Percentiles rank a stretch among this genome's conserved stretches.
Evolutionary conservation across 2,888 invertebrate genomes (phyloP).

Genomic region (Ashinkailepas kermadecensis): DNA sequence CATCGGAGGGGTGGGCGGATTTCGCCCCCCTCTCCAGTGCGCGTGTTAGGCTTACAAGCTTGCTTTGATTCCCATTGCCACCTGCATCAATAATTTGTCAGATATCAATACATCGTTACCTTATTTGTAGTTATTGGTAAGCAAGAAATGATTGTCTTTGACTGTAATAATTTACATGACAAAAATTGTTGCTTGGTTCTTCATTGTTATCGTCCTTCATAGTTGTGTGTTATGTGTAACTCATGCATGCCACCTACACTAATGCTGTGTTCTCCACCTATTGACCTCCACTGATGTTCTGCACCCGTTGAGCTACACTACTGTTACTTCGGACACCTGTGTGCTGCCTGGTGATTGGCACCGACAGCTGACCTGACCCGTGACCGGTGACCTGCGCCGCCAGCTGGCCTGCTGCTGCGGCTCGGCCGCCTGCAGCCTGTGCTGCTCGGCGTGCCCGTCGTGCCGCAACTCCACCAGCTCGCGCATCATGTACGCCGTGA

Average conservation of each 20-base stretch:
- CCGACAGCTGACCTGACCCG: not conserved
- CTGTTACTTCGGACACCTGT: not conserved
- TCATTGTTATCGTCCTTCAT: too few species aligned
- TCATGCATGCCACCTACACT: too few species aligned
- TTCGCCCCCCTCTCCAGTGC: too few species aligned
- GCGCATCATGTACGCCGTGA: conserved; percentile 90
- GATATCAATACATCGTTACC: too few species aligned
- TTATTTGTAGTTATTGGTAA: too few species aligned
- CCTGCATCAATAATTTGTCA: too few species aligned
- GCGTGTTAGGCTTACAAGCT: too few species aligned
- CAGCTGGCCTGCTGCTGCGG: conserved; percentile 96
- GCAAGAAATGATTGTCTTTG: too few species aligned
- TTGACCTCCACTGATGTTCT: not conserved
- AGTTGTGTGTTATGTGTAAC: not conserved
- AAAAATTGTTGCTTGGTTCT: too few species aligned
- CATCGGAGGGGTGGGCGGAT: too few species aligned
- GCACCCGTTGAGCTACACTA: not conserved
- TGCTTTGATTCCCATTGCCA: too few species aligned
- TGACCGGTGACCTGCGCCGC: not conserved
- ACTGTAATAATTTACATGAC: too few species aligned
- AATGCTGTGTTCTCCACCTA: not conserved
- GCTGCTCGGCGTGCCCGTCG: conserved; percentile 94
- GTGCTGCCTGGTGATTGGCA: not conserved
- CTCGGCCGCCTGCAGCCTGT: conserved; percentile 90
- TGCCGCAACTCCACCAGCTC: conserved; percentile 94